Evolutionary conservation across 2,888 invertebrate genomes (phyloP).

Genomic region (Schizaphis graminum): DNA sequence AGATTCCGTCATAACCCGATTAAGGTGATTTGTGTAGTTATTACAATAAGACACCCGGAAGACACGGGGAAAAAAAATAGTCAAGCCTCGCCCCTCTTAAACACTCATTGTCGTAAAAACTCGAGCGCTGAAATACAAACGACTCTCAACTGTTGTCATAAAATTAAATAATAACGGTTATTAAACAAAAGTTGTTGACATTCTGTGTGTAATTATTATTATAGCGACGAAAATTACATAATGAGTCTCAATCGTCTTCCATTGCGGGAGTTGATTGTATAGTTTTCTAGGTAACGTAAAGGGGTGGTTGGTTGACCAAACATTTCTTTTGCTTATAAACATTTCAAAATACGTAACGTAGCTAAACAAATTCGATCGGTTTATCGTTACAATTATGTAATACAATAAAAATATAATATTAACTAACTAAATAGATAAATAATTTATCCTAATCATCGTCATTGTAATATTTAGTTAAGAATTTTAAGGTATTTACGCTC

Average conservation of each 20-base stretch:
- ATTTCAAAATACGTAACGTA: background rate
- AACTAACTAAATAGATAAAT: background rate
- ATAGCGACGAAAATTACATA: background rate
- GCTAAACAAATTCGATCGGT: background rate
- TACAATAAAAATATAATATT: background rate
- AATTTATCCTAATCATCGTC: background rate
- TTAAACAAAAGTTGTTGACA: constrained; percentile 45
- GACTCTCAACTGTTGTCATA: background rate
- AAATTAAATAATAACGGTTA: constrained; percentile 36
- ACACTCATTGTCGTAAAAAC: constrained; percentile 38
- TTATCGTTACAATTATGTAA: background rate
- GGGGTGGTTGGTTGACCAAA: background rate
- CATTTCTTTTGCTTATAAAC: background rate
- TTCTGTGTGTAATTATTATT: constrained; percentile 46
- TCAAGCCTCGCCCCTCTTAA: background rate
- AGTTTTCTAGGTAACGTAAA: background rate
- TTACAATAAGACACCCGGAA: constrained; percentile 6
- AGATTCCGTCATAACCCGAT: background rate
- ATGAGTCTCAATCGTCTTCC: background rate
- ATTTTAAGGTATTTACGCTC: background rate
- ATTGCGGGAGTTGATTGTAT: background rate
- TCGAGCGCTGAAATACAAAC: constrained; percentile 23
- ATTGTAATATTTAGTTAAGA: background rate
- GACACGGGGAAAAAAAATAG: constrained; percentile 18
- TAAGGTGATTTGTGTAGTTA: background rate